A percentile compares a stretch with the other conserved stretches of the same genome.
Evolutionary conservation across 2,797 vertebrate species (phyloP).

Genomic region (Helarctos malayanus): DNA sequence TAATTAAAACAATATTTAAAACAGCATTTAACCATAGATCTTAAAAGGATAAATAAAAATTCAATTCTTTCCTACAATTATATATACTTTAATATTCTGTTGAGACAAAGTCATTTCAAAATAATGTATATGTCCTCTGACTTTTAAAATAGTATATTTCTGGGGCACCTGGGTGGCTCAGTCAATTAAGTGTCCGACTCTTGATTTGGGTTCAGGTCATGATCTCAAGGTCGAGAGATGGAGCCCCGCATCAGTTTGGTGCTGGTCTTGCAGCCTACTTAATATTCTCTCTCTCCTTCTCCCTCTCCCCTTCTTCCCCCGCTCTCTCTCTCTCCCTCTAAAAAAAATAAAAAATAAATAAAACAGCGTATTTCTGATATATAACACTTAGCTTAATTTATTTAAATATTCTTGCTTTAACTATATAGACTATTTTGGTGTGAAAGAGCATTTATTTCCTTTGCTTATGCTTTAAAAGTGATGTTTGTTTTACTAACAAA

Average conservation of each 20-base stretch:
- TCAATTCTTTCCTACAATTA: not conserved
- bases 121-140: not conserved
- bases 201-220: not conserved
- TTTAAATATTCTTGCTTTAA: slow-evolving; percentile 34
- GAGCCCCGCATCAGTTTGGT: not conserved
- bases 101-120: slow-evolving; percentile 9
- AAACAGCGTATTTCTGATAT: not conserved
- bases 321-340: not conserved
- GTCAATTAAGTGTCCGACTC: not conserved
- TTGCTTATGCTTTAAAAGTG: slow-evolving; percentile 12
- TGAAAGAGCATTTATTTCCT: not conserved
- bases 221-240: not conserved
- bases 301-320: not conserved
- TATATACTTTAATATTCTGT: not conserved
- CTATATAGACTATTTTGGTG: not conserved
- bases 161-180: not conserved
- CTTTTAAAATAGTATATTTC: slow-evolving; percentile 23
- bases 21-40: not conserved
- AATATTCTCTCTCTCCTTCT: not conserved
- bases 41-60: slow-evolving; percentile 31
- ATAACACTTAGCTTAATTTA: not conserved
- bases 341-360: not conserved
- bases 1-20: slow-evolving; percentile 58
- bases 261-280: not conserved
- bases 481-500: slow-evolving; percentile 13